Evolutionary conservation across 1,140 invertebrate species (phyloP).

Genomic region (Bathynomus jamesi): DNA sequence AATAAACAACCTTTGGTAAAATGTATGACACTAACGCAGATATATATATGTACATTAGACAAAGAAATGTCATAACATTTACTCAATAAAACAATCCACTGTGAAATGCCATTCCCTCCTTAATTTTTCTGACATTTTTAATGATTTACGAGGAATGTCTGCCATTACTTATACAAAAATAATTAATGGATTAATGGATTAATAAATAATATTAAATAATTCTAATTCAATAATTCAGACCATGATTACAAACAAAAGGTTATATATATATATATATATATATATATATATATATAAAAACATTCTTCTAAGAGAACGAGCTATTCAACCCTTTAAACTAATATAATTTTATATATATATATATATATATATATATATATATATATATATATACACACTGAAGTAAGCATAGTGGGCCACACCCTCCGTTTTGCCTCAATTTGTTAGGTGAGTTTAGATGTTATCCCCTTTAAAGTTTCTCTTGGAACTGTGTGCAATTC

Average conservation of each 20-base stretch:
- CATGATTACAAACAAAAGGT: not conserved
- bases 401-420: not conserved
- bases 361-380: not conserved
- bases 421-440: not conserved
- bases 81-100: too few species aligned
- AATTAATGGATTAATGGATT: not conserved
- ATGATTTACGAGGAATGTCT: too few species aligned
- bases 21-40: too few species aligned
- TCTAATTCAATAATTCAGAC: not conserved
- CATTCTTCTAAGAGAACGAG: not conserved
- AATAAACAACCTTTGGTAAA: too few species aligned
- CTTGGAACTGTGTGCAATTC: not conserved
- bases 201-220: not conserved
- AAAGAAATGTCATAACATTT: too few species aligned
- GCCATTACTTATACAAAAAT: too few species aligned
- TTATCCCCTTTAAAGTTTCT: not conserved
- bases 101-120: too few species aligned
- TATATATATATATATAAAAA: not conserved
- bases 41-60: too few species aligned
- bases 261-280: slow-evolving; percentile 3
- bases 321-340: not conserved
- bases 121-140: too few species aligned
- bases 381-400: not conserved
- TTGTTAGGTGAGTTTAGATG: not conserved
- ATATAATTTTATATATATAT: not conserved